Evolutionary conservation across 1,140 invertebrate species (phyloP).

Genomic region (Dendrolimus kikuchii): DNA sequence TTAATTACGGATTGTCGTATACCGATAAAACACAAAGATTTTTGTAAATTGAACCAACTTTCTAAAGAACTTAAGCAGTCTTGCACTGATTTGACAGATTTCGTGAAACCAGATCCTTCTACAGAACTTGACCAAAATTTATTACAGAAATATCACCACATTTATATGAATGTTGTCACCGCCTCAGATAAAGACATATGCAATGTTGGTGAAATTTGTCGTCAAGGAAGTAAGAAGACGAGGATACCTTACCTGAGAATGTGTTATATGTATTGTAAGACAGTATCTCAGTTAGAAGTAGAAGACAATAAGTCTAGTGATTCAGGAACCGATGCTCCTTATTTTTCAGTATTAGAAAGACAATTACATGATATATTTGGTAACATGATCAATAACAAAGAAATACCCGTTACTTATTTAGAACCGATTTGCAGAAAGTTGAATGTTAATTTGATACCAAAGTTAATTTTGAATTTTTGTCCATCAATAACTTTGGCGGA

Average conservation of each 20-base stretch:
- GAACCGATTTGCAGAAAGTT: constrained; percentile 67
- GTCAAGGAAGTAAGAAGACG: constrained; percentile 45
- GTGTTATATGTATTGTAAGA: constrained; percentile 65
- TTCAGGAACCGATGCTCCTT: constrained; percentile 27
- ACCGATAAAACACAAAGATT: constrained; percentile 65
- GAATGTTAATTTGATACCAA: constrained; percentile 65
- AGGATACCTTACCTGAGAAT: constrained; percentile 58
- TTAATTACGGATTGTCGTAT: constrained; percentile 59
- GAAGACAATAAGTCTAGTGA: constrained; percentile 33
- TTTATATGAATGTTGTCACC: constrained; percentile 62
- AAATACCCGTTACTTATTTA: constrained; percentile 52
- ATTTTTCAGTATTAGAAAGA: constrained; percentile 54
- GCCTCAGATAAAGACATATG: constrained; percentile 63
- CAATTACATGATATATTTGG: constrained; percentile 64
- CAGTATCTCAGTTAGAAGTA: constrained; percentile 52
- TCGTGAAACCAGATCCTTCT: constrained; percentile 34
- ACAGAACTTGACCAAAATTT: constrained; percentile 39
- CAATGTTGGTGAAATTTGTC: constrained; percentile 50
- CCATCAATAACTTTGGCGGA: constrained; percentile 51
- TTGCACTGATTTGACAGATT: constrained; percentile 44
- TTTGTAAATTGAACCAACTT: constrained; percentile 61
- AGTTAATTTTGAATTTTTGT: constrained; percentile 67
- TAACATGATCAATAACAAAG: constrained; percentile 62
- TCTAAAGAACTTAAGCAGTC: constrained; percentile 56
- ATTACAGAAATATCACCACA: constrained; percentile 61